Evolutionary conservation across 2,797 vertebrate species (phyloP).

Genomic region (Hyperoplus immaculatus): DNA sequence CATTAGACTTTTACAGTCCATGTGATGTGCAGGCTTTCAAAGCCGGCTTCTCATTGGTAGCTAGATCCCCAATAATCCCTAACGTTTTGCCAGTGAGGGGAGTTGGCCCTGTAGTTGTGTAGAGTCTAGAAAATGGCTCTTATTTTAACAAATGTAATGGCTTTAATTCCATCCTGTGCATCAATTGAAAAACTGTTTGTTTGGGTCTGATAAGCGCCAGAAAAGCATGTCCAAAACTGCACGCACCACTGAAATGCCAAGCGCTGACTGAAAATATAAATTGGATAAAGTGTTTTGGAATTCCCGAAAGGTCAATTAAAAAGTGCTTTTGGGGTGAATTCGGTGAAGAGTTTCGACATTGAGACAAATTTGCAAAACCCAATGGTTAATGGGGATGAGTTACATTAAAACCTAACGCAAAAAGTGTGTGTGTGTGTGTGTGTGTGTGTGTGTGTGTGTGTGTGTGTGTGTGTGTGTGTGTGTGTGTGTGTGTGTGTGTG

Average conservation of each 20-base stretch:
- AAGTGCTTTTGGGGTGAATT: background rate
- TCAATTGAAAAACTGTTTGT: constrained; percentile 26
- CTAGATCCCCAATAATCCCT: constrained; percentile 64
- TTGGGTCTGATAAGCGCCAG: constrained; percentile 49
- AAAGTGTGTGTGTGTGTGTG: background rate
- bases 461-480: background rate
- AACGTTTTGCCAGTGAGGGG: constrained; percentile 43
- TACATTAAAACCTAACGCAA: background rate
- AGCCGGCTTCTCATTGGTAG: constrained; percentile 37
- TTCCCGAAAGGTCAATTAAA: constrained; percentile 28
- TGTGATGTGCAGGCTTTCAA: constrained; percentile 24
- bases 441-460: constrained; percentile 18
- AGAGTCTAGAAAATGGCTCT: constrained; percentile 7
- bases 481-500: constrained; percentile 3
- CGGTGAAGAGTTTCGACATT: no score
- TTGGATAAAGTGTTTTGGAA: constrained; percentile 27
- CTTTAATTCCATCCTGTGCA: constrained; percentile 32
- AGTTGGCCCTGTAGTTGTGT: constrained; percentile 9
- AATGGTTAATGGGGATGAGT: background rate
- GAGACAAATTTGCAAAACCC: no score
- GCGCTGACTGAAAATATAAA: constrained; percentile 26
- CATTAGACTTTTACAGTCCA: constrained; percentile 29
- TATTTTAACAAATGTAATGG: constrained; percentile 4
- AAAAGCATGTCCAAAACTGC: constrained; percentile 21
- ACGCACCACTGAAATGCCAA: constrained; percentile 17